Conservation (phyloP, 2,797 vertebrate genomes). For the Crenuchus spilurus region DNA sequence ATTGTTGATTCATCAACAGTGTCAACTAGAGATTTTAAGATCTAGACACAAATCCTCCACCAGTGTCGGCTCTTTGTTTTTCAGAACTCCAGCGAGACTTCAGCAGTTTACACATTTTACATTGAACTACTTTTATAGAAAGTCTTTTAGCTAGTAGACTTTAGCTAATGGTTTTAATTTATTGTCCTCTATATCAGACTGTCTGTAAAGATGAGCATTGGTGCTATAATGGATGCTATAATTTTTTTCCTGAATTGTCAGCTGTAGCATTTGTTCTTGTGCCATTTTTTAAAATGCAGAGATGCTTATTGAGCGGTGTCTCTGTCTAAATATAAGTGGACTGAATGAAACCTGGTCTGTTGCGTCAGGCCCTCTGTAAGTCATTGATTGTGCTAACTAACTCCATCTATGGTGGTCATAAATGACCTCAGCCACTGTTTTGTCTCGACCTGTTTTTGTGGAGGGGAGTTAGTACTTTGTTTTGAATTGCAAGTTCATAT, state of each 20-base stretch:
- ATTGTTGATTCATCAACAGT: too few relatives aligned
- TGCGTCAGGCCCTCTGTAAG: background rate
- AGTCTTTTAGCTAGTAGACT: too few relatives aligned
- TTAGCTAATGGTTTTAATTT: background rate
- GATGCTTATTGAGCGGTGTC: slow-evolving; percentile 3
- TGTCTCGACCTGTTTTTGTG: background rate
- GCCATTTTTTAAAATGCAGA: slow-evolving; percentile 20
- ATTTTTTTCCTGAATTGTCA: background rate
- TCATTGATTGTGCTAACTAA: background rate
- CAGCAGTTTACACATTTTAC: too few relatives aligned
- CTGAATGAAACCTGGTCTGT: slow-evolving; percentile 9
- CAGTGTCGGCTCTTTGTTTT: too few relatives aligned
- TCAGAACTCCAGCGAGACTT: too few relatives aligned
- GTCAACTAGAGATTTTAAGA: too few relatives aligned
- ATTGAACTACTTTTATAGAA: too few relatives aligned
- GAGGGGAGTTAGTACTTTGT: background rate
- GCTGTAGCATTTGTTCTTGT: background rate
- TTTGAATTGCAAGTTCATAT: background rate
- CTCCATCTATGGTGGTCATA: too few relatives aligned
- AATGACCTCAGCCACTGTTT: background rate
- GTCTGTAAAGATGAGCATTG: background rate
- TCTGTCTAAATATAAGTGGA: slow-evolving; percentile 25
- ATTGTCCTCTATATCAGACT: background rate
- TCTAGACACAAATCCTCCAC: too few relatives aligned
- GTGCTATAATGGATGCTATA: background rate